Conservation (phyloP, 2,113 vertebrate genomes). For the Ictalurus furcatus region DNA sequence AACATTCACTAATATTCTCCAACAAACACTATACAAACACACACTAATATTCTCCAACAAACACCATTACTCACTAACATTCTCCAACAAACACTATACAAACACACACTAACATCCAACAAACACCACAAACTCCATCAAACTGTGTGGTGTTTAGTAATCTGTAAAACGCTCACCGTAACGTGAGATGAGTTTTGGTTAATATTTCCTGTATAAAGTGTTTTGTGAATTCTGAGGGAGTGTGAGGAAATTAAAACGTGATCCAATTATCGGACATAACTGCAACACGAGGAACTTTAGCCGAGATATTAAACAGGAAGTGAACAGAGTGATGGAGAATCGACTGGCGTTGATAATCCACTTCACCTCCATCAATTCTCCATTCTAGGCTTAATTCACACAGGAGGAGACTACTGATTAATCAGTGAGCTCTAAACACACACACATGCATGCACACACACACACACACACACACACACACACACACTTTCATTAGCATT, state of each 20-base stretch:
- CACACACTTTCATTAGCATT: conserved; percentile 40
- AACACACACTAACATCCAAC: background rate
- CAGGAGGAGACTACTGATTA: conserved; percentile 52
- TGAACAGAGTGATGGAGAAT: conserved; percentile 9
- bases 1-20: no score
- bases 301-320: background rate
- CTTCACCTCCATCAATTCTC: conserved; percentile 40
- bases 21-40: background rate
- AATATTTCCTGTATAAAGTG: background rate
- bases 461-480: conserved; percentile 33
- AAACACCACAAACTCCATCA: background rate
- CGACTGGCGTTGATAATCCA: conserved; percentile 24
- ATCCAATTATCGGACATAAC: conserved; percentile 1
- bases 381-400: conserved; percentile 51
- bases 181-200: background rate
- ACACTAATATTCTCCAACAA: background rate
- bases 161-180: background rate
- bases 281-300: background rate
- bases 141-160: no score
- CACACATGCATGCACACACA: conserved; percentile 31
- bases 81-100: background rate
- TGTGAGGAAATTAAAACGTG: conserved; percentile 9
- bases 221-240: background rate
- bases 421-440: conserved; percentile 26
- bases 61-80: background rate